Evolutionary conservation across 64 coral and sea anemone genomes (phyloP).

Genomic region (Astreopora myriophthalma): DNA sequence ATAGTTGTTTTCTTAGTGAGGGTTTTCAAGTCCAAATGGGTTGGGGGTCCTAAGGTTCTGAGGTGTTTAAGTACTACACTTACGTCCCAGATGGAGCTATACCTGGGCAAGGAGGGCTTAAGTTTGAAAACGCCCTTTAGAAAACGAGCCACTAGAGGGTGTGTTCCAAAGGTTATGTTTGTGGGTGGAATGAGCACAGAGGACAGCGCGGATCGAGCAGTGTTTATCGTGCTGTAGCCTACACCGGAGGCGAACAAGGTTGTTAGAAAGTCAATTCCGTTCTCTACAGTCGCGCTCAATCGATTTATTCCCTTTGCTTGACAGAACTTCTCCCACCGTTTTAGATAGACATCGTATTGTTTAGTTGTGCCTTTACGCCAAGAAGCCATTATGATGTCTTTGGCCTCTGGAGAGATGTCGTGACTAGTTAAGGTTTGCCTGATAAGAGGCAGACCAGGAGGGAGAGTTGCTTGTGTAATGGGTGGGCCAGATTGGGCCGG

Average conservation of each 20-base stretch:
- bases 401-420: background rate
- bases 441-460: conserved; percentile 55
- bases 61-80: conserved; percentile 16
- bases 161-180: conserved; percentile 21
- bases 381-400: conserved; percentile 37
- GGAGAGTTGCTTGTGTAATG: conserved; percentile 2
- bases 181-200: background rate
- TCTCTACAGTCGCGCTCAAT: background rate
- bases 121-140: conserved; percentile 64
- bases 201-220: conserved; percentile 56
- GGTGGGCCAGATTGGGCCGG: background rate
- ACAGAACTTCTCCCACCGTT: conserved; percentile 7
- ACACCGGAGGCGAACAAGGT: conserved; percentile 4
- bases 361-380: conserved; percentile 27
- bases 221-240: conserved; percentile 68
- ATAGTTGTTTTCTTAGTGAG: conserved; percentile 24
- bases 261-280: conserved; percentile 38
- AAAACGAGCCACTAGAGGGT: conserved; percentile 35
- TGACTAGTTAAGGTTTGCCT: background rate
- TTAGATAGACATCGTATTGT: conserved; percentile 42
- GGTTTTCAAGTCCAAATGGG: background rate
- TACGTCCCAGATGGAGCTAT: conserved; percentile 34
- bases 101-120: conserved; percentile 44
- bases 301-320: background rate
- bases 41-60: background rate